Evolutionary conservation across 1,140 invertebrate genomes (phyloP), one percentile per base, ranked within the genome.

Genomic region (Drosophila bocqueti): DNA sequence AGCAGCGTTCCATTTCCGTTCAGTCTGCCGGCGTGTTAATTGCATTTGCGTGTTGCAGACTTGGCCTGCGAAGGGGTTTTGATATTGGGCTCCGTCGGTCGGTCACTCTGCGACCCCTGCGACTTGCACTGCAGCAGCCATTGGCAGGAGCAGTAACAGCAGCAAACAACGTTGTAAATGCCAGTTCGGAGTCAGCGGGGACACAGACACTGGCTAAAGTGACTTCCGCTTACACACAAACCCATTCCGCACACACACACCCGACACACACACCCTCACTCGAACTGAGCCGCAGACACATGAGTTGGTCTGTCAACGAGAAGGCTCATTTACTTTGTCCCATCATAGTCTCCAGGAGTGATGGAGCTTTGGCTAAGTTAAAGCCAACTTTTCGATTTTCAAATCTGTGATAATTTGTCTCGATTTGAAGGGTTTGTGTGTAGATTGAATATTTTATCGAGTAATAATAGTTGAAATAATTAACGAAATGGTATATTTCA

Each of bases 31-130:
- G 82, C 85, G 85, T 90, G 85, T 90, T 90, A 90, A 90, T 90
- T 90, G 85, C 85, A 90, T 90, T 90, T 90, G 82, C 86, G 86
- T 90, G 85, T 82, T 85, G 85, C 69, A 85, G 71, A 87, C 79
- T 67, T 75, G 43, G 66, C 43, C 42, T 24, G 65, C 54, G 34
- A 71, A 68, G 21, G 67, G 67, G 67, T 68, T 71, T 40, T 55
- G 47, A 64, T 67, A 64, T 64, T 43, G 64, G 64, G 60, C 31
- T 43, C 29, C 21, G 43, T 15, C 15, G n/a, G 10, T 43, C 9
- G 57, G 40, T 9, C 57, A 46, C 38, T 59, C n/a, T 29, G n/a
- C 40, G 36, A 29, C 16, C 36, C 29, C 29, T 52, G 36, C 55
- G 24, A 66, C 31, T 54, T 29, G 54, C 54, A 38, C 13, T 50